Base-by-base conservation (phyloP, 1,140 invertebrate genomes). In the Riptortus pedestris region DNA sequence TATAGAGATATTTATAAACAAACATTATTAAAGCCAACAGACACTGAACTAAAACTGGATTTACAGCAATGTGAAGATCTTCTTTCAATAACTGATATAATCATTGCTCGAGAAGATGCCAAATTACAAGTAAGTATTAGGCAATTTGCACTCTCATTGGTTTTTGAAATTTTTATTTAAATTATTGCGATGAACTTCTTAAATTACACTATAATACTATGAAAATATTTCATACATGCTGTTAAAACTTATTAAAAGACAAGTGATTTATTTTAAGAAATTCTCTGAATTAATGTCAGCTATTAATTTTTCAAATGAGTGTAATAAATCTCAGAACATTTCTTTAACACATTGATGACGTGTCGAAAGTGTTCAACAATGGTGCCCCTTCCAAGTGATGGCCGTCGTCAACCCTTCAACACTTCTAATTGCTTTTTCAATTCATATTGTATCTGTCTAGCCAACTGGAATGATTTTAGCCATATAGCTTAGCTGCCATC, bases 81-180 rank as follows among this genome's bases (percentile, higher is more conserved):
- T 62, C 74, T 92, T 38, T 81, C 83, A 48, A 83, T 91, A 28
- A 74, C 85, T 45, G 88, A 86, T 60, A 86, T 91, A 24, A 79
- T 91, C 1, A 82, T 90, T 64, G 88, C 88, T 0, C 79, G 88
- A 67, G 86, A 90, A 73, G 83, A 90, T 66, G 87, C 87, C n/a
- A 85, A 86, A 72, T 79, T 85, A 70, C 78, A 84, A 74, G 85
- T 87, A 73, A 74, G 71, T 69, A 68, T 65, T 59, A 38, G 65
- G 65, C 60, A 57, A 65, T 55, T 72, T 63, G 33, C n/a, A n/a
- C n/a, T 18, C n/a, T 28, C 11, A 18, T 59, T 14, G 26, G 24
- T 63, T 5, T 57, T 16, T 43, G 59, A 63, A 57, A 11, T 16
- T 57, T n/a, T 52, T n/a, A 43, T 43, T 43, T 43, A n/a, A 43